Evolutionary conservation across 2,888 invertebrate genomes (phyloP), one percentile per base, ranked within the genome.

Genomic region (Scaptomyza caliginosa): DNA sequence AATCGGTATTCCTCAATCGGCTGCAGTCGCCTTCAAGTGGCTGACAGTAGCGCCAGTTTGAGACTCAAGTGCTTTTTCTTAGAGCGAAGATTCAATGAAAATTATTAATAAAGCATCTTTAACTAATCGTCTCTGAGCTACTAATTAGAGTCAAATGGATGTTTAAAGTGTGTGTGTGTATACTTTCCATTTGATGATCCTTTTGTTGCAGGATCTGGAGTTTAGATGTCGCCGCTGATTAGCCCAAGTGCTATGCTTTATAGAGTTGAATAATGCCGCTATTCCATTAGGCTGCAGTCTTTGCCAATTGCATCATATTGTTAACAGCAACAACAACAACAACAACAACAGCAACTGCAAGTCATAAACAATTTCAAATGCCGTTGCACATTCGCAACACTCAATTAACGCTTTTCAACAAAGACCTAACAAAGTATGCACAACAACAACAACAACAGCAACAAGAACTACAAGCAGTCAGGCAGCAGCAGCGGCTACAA

Each of bases 401-500:
- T 85, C 83, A 85, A 84, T 84, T 84, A 84, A 83, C 83, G 83
- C 83, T 83, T 86, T 83, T 83, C 86, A 84, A 82, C 86, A 79
- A 79, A 70, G 76, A 39, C 51, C 65, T 64, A 71, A 74, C 77
- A 77, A 77, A 71, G 68, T 74, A 74, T 69, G 67, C 58, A 36
- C 67, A 64, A 36, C 65, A 65, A 52, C 73, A 63, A 49, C 52
- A 60, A 16, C 40, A 51, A 8, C 36, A 50, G 10, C 43, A 40
- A 11, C 46, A 16, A 28, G 10, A 50, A n/a, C 43, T 36, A 11
- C 46, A 16, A 28, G 10, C 11, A 19, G 3, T 0, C 10, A 26
- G 21, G 16, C 63, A 59, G 39, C 34, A 48, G 43, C 59, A 42
- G 39, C 55, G 49, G 38, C 57, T 55, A 38, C 56, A 65, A 60